Base-by-base conservation (phyloP, 1,140 invertebrate species). In the Capitella teleta region DNA sequence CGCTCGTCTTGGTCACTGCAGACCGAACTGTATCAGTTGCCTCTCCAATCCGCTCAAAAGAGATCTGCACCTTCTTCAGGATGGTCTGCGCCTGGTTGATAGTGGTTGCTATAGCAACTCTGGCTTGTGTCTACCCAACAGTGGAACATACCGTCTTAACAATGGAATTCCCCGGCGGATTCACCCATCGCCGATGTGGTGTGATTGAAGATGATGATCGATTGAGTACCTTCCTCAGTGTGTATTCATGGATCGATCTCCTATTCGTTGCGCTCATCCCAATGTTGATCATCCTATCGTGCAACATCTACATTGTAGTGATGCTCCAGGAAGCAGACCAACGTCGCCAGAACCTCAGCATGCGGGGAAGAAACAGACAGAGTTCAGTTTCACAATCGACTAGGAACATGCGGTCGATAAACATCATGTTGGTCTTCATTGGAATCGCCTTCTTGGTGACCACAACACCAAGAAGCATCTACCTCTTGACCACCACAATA, bases 1-100 rank as follows among this genome's bases (percentile, higher is more conserved):
- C 57, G 12, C 42, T 64, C 2, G 60, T 57, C 16, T 48, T 55
- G n/a, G 56, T 64, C 23, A 61, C 61, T 2, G 51, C 57, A 5
- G 62, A 63, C 40, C 47, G n/a, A n/a, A n/a, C n/a, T n/a, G 62
- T 10, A 51, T 61, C 28, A 23, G 62, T 3, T 56, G 59, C 4
- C 58, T 60, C 1, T 52, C 43, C 28, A 45, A 42, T 28, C 61
- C 62, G 1, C 50, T 52, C 28, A 53, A 52, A 19, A 56, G 56
- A 8, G 55, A 56, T 18, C 16, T n/a, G n/a, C n/a, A n/a, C 12
- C 1, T 37, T 53, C 8, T 61, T 32, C 30, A 32, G 30, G 8
- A 32, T 10, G 30, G 8, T 8, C 30, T n/a, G 30, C n/a, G 8
- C n/a, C 30, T n/a, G 30, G 30, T 10, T 32, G 8, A n/a, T n/a